Evolutionary conservation across 2,797 vertebrate genomes (phyloP).

Genomic region (Pyrocephalus nanus): DNA sequence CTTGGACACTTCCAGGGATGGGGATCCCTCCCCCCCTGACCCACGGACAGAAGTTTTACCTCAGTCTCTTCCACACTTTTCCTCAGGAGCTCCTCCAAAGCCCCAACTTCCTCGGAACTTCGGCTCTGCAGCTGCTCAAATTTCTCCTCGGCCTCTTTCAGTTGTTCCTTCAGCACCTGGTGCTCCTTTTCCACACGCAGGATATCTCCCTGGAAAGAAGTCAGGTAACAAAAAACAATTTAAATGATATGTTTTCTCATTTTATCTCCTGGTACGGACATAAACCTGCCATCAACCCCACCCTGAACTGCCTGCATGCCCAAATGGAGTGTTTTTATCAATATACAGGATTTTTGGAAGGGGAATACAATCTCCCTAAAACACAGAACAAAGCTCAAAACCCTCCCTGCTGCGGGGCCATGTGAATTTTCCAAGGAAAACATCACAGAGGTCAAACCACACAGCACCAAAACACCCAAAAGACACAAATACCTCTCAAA

Average conservation of each 20-base stretch:
- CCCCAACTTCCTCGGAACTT: constrained; percentile 46
- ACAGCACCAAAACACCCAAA: neutral
- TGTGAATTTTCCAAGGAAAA: neutral
- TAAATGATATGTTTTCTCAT: neutral
- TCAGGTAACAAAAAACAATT: neutral
- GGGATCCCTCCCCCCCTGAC: neutral
- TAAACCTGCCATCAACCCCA: neutral
- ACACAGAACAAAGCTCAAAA: neutral
- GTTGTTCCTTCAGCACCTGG: constrained; percentile 66
- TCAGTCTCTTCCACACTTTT: constrained; percentile 71
- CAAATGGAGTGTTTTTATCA: neutral
- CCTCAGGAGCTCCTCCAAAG: constrained; percentile 74
- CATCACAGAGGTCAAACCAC: fast-evolving
- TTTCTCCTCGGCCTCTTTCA: constrained; percentile 71
- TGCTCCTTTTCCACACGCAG: constrained; percentile 78
- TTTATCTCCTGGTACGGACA: neutral
- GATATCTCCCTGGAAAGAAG: constrained; percentile 82
- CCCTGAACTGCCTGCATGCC: neutral
- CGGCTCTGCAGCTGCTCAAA: constrained; percentile 26
- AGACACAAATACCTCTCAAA: neutral
- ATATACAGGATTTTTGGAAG: neutral
- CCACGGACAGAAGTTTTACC: constrained; percentile 59
- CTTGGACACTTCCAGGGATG: neutral
- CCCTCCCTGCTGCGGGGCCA: neutral
- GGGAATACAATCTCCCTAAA: neutral